Percentiles rank a stretch among this genome's conserved stretches.
phyloP scores from a whole-genome alignment of 2,797 vertebrate genomes.

The Necrosyrtes monachus region DNA sequence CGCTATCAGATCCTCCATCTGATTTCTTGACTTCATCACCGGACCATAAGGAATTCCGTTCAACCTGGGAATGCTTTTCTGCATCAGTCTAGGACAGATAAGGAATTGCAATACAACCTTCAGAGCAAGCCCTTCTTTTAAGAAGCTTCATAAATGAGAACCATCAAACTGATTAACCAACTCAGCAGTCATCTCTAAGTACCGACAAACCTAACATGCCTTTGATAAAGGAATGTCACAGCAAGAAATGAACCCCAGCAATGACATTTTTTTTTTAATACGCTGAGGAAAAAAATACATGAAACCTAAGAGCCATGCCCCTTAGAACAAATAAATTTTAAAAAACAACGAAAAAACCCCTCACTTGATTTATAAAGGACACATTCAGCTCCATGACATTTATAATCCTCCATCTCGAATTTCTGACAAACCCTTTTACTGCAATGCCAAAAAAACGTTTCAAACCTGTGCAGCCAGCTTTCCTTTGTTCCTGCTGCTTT shows the following conservation, averaged over 20 bases:
- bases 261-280: background rate
- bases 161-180: background rate
- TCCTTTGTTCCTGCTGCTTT: constrained; percentile 58
- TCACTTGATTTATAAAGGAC: background rate
- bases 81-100: constrained; percentile 85
- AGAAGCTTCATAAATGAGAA: background rate
- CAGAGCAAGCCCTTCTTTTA: background rate
- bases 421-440: background rate
- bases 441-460: background rate
- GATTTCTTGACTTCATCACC: constrained; percentile 89
- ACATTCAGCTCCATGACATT: background rate
- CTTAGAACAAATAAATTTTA: background rate
- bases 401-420: background rate
- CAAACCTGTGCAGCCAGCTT: constrained; percentile 19
- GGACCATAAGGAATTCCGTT: constrained; percentile 83
- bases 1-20: constrained; percentile 87
- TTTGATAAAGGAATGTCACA: background rate
- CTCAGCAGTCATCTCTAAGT: background rate
- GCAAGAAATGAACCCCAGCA: background rate
- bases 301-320: background rate
- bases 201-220: background rate
- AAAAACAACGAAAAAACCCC: fast-evolving
- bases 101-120: background rate
- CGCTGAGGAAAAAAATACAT: background rate
- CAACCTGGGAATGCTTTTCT: constrained; percentile 89